Conservation (phyloP, 2,888 invertebrate genomes). For the Ypsolopha scabrella region DNA sequence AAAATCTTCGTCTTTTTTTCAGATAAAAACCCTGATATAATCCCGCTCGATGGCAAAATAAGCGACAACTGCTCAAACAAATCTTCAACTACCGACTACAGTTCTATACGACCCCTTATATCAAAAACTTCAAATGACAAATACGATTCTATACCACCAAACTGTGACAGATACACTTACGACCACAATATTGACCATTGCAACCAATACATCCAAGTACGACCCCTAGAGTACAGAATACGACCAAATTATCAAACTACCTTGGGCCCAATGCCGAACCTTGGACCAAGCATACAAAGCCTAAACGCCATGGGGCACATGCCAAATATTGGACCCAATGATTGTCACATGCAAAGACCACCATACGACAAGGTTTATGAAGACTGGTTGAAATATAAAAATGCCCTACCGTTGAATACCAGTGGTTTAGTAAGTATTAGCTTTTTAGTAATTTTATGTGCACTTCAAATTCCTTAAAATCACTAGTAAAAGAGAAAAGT, state of each 20-base stretch:
- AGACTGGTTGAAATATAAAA: constrained; percentile 69
- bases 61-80: constrained; percentile 60
- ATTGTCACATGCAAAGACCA: constrained; percentile 32
- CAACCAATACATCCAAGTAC: constrained; percentile 52
- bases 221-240: constrained; percentile 45
- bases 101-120: constrained; percentile 49
- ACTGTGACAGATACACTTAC: constrained; percentile 39
- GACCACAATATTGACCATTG: constrained; percentile 49
- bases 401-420: constrained; percentile 56
- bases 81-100: constrained; percentile 56
- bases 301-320: constrained; percentile 33
- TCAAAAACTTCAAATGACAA: constrained; percentile 46
- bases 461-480: too few relatives aligned
- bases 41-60: constrained; percentile 59
- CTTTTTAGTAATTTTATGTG: background rate
- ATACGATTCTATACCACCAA: constrained; percentile 32
- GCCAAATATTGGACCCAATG: constrained; percentile 30
- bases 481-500: too few relatives aligned
- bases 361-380: constrained; percentile 61
- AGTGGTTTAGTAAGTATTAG: constrained; percentile 48
- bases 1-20: constrained; percentile 19
- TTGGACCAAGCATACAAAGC: constrained; percentile 38
- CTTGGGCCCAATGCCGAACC: constrained; percentile 32
- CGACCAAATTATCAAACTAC: constrained; percentile 30
- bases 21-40: constrained; percentile 66